Percentiles rank a stretch among this genome's conserved stretches.
Evolutionary conservation across 2,797 vertebrate species (phyloP).

Genomic region (Falco biarmicus): DNA sequence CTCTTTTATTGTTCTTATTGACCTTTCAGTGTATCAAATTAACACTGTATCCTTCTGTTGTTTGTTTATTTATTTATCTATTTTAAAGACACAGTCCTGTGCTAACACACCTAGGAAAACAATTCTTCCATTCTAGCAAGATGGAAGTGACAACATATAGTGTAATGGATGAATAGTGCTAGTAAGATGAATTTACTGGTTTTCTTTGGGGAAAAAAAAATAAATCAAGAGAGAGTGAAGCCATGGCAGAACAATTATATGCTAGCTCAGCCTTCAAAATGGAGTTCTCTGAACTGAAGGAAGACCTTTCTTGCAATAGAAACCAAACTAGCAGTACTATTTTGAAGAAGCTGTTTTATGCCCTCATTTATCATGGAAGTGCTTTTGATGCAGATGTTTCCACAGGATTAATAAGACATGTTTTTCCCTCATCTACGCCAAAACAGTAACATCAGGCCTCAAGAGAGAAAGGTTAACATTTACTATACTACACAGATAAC

Average conservation of each 20-base stretch:
- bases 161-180: not conserved
- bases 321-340: not conserved
- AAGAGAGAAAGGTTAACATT: not conserved
- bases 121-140: not conserved
- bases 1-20: slow-evolving; percentile 53
- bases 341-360: not conserved
- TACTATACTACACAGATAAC: not conserved
- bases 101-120: slow-evolving; percentile 20
- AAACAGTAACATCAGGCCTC: not conserved
- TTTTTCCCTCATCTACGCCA: not conserved
- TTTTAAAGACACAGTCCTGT: slow-evolving; percentile 2
- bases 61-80: not conserved
- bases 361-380: not conserved
- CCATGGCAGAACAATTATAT: not conserved
- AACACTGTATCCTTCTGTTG: not conserved
- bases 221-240: not conserved
- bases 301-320: not conserved
- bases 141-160: not conserved
- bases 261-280: not conserved
- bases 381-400: not conserved
- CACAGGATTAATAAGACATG: fast-evolving
- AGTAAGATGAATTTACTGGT: not conserved
- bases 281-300: not conserved
- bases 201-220: not conserved
- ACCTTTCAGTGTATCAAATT: slow-evolving; percentile 53